phyloP scores from a whole-genome alignment of 2,797 vertebrate species.

The Cirrhinus molitorella region DNA sequence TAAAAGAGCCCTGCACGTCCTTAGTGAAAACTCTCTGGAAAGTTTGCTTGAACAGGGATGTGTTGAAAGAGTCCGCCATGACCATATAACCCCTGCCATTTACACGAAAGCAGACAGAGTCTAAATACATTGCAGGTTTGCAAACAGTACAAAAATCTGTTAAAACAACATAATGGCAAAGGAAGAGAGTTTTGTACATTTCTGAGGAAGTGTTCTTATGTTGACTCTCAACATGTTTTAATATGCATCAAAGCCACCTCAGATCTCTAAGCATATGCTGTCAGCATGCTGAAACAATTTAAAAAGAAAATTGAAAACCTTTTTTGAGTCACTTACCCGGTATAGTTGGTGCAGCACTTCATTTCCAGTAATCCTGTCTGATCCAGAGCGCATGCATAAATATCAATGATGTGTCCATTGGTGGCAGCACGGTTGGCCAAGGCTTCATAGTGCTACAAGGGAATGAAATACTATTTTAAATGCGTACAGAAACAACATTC shows the following conservation, averaged over 20 bases:
- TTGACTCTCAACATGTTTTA: not conserved
- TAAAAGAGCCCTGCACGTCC: slow-evolving; percentile 92
- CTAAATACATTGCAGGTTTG: not conserved
- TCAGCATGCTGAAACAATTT: not conserved
- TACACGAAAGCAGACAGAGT: not conserved
- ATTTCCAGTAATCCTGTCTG: slow-evolving; percentile 96
- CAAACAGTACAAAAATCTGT: not conserved
- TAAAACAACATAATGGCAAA: not conserved
- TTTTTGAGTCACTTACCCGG: slow-evolving; percentile 81
- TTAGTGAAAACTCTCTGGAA: slow-evolving; percentile 97
- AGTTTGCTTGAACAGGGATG: slow-evolving; percentile 96
- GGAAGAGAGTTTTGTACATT: not conserved
- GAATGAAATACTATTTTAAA: slow-evolving; percentile 7
- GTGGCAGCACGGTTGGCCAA: slow-evolving; percentile 89
- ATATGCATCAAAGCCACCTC: not conserved
- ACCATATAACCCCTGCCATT: slow-evolving; percentile 93
- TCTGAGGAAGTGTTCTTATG: not conserved
- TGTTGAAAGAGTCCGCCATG: slow-evolving; percentile 98
- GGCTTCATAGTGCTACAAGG: slow-evolving; percentile 90
- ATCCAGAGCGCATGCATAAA: slow-evolving; percentile 95
- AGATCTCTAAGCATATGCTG: not conserved
- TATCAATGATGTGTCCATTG: slow-evolving; percentile 94
- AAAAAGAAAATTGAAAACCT: not conserved
- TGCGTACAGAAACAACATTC: not conserved
- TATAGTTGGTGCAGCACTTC: slow-evolving; percentile 95